A percentile compares a stretch with the other conserved stretches of the same genome.
Conservation (phyloP, 2,113 vertebrate species). For the Tyto alba region DNA sequence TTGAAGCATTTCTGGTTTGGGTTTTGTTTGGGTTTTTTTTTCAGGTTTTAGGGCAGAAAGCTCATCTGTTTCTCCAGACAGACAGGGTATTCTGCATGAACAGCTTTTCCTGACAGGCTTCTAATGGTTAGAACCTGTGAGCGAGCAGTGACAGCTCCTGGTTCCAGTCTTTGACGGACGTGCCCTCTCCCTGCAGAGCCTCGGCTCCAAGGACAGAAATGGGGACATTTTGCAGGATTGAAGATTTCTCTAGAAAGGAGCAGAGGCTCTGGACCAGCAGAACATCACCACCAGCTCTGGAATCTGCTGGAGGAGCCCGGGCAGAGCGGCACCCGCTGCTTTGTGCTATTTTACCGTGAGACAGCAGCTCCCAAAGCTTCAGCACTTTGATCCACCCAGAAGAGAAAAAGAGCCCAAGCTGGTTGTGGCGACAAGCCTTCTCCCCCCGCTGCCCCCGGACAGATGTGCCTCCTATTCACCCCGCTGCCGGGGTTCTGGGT, state of each 20-base stretch:
- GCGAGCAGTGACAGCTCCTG: not conserved
- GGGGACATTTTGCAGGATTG: rapidly evolving
- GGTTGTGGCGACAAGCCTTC: not conserved
- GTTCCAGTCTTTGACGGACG: too few species aligned
- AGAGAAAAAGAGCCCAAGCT: not conserved
- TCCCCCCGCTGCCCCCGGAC: not conserved
- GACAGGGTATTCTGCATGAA: not conserved
- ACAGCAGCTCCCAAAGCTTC: not conserved
- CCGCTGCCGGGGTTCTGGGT: conserved; percentile 63
- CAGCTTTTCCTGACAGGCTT: not conserved
- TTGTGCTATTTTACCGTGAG: not conserved
- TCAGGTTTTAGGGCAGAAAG: not conserved
- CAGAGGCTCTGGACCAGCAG: not conserved
- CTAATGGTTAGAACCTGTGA: too few species aligned
- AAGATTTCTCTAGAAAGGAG: not conserved
- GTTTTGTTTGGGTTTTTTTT: not conserved
- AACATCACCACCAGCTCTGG: not conserved
- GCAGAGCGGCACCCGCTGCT: not conserved
- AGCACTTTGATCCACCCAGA: not conserved
- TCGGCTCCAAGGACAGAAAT: not conserved
- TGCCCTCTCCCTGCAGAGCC: not conserved
- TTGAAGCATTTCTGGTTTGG: not conserved
- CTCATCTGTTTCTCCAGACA: rapidly evolving
- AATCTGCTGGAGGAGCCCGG: not conserved
- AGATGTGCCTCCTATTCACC: conserved; percentile 69